Evolutionary conservation across 2,113 vertebrate genomes (phyloP).

Genomic region (Talpa occidentalis): DNA sequence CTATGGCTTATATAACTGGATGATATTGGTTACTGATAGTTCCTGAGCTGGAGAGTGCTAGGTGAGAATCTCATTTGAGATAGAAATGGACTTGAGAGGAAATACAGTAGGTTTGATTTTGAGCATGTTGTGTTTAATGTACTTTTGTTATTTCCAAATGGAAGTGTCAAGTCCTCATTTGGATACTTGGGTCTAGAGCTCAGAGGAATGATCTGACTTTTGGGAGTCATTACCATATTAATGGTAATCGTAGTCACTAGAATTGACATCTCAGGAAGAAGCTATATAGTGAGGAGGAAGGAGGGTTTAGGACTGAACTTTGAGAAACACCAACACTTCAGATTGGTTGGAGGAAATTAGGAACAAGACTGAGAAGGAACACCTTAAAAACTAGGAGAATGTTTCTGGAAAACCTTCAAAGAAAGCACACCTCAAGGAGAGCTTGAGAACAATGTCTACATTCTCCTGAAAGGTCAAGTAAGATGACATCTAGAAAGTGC

Average conservation of each 20-base stretch:
- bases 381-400: not conserved
- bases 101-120: not conserved
- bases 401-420: not conserved
- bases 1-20: not conserved
- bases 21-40: not conserved
- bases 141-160: not conserved
- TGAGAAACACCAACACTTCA: not conserved
- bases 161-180: not conserved
- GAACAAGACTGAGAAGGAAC: not conserved
- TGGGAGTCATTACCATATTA: not conserved
- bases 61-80: not conserved
- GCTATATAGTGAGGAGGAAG: not conserved
- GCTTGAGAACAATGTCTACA: not conserved
- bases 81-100: not conserved
- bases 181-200: not conserved
- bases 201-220: not conserved
- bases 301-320: not conserved
- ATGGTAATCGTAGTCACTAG: not conserved
- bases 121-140: not conserved
- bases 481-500: not conserved
- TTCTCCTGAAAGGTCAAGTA: not conserved
- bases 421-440: not conserved
- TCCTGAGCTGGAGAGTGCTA: not conserved
- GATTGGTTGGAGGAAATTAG: not conserved
- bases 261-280: not conserved